Conservation (phyloP, 2,113 vertebrate genomes). For the Lophochroa leadbeateri region DNA sequence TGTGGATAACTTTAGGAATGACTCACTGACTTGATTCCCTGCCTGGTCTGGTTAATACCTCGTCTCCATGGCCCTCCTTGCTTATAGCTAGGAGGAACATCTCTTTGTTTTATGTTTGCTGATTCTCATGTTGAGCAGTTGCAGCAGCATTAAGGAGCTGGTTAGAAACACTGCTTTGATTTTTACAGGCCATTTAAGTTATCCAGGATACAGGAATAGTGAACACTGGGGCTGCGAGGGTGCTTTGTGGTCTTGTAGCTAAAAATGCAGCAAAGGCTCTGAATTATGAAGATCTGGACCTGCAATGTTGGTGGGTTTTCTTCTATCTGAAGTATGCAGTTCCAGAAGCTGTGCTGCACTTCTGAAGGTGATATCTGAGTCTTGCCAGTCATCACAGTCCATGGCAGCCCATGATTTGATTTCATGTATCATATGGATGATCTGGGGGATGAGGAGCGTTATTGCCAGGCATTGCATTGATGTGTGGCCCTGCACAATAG, state of each 20-base stretch:
- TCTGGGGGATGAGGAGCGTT: background rate
- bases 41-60: background rate
- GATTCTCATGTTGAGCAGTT: background rate
- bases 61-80: background rate
- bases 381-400: background rate
- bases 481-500: background rate
- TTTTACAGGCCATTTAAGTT: background rate
- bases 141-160: background rate
- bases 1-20: background rate
- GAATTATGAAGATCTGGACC: background rate
- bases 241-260: background rate
- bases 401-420: background rate
- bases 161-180: background rate
- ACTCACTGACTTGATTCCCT: background rate
- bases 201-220: background rate
- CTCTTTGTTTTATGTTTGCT: background rate
- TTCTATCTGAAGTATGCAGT: background rate
- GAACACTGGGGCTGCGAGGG: background rate
- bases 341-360: background rate
- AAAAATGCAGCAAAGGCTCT: background rate
- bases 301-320: background rate
- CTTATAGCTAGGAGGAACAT: background rate
- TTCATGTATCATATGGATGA: background rate
- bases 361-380: background rate
- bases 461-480: background rate